Conservation (phyloP, 2,888 invertebrate species). For the Leptinotarsa tumamoca region DNA sequence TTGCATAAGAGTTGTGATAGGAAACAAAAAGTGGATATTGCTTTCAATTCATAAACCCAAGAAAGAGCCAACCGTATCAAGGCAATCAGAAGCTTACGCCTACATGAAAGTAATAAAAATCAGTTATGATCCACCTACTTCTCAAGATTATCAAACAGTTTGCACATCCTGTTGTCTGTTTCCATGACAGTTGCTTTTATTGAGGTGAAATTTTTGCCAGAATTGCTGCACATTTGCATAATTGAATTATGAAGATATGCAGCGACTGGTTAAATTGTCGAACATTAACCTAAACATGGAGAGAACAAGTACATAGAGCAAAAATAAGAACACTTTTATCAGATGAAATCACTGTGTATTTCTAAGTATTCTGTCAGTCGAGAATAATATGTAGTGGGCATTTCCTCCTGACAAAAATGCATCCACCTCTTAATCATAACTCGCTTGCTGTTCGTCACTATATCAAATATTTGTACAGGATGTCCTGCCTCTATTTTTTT, state of each 20-base stretch:
- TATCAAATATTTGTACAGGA: constrained; percentile 17
- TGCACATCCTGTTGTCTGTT: constrained; percentile 4
- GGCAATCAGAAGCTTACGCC: constrained; percentile 4
- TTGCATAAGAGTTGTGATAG: neutral
- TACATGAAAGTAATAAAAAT: constrained; percentile 8
- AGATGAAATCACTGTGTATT: no score
- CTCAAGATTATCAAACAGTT: neutral
- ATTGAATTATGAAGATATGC: constrained; percentile 8
- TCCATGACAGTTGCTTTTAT: neutral
- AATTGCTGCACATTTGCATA: constrained; percentile 14
- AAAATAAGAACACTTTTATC: no score
- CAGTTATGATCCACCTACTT: neutral
- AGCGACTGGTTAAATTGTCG: neutral
- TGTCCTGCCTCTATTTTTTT: constrained; percentile 6
- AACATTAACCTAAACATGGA: constrained; percentile 3
- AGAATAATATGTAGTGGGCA: neutral
- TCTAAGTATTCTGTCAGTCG: neutral
- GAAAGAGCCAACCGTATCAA: neutral
- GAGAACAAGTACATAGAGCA: neutral
- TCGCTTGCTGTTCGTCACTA: constrained; percentile 8
- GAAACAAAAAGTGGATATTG: neutral
- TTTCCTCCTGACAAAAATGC: constrained; percentile 5
- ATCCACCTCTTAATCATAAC: neutral
- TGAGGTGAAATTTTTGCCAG: neutral
- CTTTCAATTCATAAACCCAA: neutral